Conservation (phyloP, 2,113 vertebrate species). For the Cyanistes caeruleus region DNA sequence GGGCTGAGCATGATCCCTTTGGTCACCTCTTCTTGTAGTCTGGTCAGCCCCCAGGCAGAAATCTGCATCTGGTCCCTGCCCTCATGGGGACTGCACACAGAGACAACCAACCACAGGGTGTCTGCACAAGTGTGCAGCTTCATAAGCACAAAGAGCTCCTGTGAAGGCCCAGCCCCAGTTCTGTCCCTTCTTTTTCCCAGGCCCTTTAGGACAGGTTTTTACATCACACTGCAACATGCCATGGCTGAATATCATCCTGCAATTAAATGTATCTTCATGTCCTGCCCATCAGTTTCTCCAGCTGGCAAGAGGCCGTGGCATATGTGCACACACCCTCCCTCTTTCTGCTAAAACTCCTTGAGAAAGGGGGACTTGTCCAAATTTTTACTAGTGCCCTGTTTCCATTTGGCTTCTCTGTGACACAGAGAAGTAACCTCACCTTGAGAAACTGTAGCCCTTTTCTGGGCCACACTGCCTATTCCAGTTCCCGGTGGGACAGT, state of each 20-base stretch:
- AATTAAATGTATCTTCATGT: background rate
- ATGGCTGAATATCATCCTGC: background rate
- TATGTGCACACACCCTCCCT: background rate
- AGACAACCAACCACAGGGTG: background rate
- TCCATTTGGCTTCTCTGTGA: background rate
- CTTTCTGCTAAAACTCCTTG: background rate
- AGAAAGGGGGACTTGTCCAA: accelerated
- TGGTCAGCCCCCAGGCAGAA: background rate
- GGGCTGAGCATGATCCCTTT: accelerated
- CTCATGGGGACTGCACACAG: accelerated
- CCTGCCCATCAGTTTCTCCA: background rate
- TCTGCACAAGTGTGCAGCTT: background rate
- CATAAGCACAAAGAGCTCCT: background rate
- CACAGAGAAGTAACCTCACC: background rate
- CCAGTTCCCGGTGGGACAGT: accelerated
- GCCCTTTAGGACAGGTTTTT: background rate
- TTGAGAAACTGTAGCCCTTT: background rate
- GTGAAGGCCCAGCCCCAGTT: background rate
- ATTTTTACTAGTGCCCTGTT: background rate
- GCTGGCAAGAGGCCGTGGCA: background rate
- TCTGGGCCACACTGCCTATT: background rate
- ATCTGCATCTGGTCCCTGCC: background rate
- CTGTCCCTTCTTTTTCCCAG: background rate
- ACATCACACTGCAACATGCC: background rate
- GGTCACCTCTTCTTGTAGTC: too few species aligned